Percentiles rank a stretch among this genome's conserved stretches.
phyloP scores from a whole-genome alignment of 2,888 invertebrate genomes.

The Melinaea menophilus region DNA sequence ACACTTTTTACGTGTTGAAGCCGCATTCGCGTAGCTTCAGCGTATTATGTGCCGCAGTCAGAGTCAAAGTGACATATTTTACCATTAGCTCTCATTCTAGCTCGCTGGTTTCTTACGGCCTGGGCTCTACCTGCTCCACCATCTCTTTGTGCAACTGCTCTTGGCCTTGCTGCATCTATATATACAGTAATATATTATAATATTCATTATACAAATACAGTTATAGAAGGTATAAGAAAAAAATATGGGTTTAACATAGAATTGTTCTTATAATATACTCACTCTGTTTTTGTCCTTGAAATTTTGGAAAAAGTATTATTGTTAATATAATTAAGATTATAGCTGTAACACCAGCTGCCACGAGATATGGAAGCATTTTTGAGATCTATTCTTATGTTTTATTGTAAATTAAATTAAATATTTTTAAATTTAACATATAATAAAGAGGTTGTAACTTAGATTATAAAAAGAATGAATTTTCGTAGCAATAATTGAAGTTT shows the following conservation, averaged over 20 bases:
- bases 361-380: slow-evolving; percentile 66
- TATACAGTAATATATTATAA: slow-evolving; percentile 22
- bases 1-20: no score
- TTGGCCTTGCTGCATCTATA: slow-evolving; percentile 55
- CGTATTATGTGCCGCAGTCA: no score
- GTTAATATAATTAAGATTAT: slow-evolving; percentile 57
- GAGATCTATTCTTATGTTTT: neutral
- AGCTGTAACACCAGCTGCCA: slow-evolving; percentile 66
- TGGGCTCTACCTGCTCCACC: slow-evolving; percentile 83
- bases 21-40: no score
- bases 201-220: slow-evolving; percentile 1
- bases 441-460: no score
- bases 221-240: no score
- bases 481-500: no score
- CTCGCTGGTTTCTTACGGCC: slow-evolving; percentile 84
- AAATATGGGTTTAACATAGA: no score
- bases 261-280: slow-evolving; percentile 25
- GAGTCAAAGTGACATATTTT: slow-evolving; percentile 20
- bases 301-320: slow-evolving; percentile 55
- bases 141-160: slow-evolving; percentile 66
- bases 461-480: no score
- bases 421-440: neutral
- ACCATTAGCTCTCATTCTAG: slow-evolving; percentile 80
- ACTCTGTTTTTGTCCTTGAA: slow-evolving; percentile 59
- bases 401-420: neutral